Base-by-base conservation (phyloP, 1,140 invertebrate genomes). In the Heliconius himera region DNA sequence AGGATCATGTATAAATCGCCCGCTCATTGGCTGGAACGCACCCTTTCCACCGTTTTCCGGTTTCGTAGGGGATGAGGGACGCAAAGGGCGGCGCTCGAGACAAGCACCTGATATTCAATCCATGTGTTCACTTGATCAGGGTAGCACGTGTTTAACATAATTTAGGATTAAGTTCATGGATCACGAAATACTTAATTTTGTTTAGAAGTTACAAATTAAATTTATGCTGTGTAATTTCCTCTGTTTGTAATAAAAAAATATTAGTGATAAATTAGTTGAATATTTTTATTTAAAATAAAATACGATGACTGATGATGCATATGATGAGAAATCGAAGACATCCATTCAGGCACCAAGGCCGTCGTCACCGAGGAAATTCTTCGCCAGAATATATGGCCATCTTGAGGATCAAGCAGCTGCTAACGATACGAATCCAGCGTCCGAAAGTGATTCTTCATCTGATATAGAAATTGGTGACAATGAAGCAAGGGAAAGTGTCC, bases 311-410 rank as follows among this genome's bases (percentile, higher is more conserved):
- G 84, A 88, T 51, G 84, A 83, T 71, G 70, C 76, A n/a, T 74
- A 82, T 38, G 70, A 73, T 33, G 80, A 80, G 36, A 82, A 82
- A 74, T 72, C 81, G 41, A 87, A 87, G 79, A 89, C 87, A 16
- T 79, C 84, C n/a, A 84, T 93, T 72, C 86, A 85, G 41, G 76
- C 88, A 0, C 93, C 94, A 13, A 86, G 95, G 36, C 96, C 96
- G 16, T 96, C 96, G 5, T 96, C 96, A 0, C 96, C 96, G 20
- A 89, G 96, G 46, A 95, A 96, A 83, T 97, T 97, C 88, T 97
- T 97, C 83, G 96, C 96, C 8, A 92, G 96, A 46, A 89, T 97
- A 18, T 97, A 96, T 76, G 96, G 96, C 1, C 95, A 96, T 77
- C 89, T 96, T 1, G 96, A 96, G 73, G 85, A 92, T 54, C 76